Conservation (phyloP, 1,140 invertebrate species). For the Danaus plexippus region DNA sequence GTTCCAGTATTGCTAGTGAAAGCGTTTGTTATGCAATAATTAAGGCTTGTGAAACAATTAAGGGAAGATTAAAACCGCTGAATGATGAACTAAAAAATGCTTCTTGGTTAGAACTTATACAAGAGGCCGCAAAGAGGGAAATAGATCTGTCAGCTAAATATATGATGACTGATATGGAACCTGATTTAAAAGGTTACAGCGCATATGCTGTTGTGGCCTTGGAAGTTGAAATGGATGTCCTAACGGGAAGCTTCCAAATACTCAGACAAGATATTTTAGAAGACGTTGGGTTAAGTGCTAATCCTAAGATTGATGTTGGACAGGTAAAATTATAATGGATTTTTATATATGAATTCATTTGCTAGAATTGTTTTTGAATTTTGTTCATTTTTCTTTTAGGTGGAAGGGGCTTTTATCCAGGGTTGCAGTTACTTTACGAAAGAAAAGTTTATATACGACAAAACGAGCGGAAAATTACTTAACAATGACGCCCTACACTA, state of each 20-base stretch:
- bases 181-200: conserved; percentile 66
- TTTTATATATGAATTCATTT: conserved; percentile 4
- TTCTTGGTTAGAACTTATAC: conserved; percentile 78
- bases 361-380: background rate
- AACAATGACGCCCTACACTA: conserved; percentile 87
- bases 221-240: conserved; percentile 80
- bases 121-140: conserved; percentile 71
- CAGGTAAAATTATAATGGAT: conserved; percentile 69
- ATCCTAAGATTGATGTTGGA: conserved; percentile 85
- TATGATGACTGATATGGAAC: conserved; percentile 64
- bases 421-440: conserved; percentile 85
- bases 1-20: conserved; percentile 82
- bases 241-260: conserved; percentile 80
- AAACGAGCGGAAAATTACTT: conserved; percentile 76
- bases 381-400: conserved; percentile 21
- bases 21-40: conserved; percentile 77
- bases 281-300: conserved; percentile 80
- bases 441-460: conserved; percentile 80
- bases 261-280: conserved; percentile 81
- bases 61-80: conserved; percentile 76
- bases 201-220: conserved; percentile 75
- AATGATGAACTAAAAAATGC: conserved; percentile 73
- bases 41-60: conserved; percentile 76
- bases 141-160: conserved; percentile 77
- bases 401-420: conserved; percentile 89